Evolutionary conservation across 2,113 vertebrate species (phyloP).

Genomic region (Piprites chloris): DNA sequence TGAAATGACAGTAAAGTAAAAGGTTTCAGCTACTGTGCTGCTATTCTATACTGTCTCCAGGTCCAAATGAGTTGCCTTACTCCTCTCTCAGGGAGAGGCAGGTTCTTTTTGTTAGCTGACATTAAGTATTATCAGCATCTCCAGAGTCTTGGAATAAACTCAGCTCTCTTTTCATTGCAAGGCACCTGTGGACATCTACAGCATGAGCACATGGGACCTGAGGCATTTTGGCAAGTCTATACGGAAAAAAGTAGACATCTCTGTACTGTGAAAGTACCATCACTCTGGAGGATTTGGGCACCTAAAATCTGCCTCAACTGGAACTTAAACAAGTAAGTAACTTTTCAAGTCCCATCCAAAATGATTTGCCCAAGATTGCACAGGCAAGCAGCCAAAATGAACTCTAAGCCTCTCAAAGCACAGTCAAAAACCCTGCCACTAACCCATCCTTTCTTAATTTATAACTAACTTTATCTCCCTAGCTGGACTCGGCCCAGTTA

Average conservation of each 20-base stretch:
- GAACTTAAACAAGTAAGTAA: neutral
- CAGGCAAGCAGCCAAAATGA: neutral
- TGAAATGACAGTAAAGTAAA: neutral
- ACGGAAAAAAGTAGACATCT: neutral
- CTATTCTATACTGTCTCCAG: neutral
- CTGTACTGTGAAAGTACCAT: neutral
- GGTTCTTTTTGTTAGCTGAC: neutral
- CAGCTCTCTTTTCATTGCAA: neutral
- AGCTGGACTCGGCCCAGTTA: neutral
- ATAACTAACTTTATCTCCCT: neutral
- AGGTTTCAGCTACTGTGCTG: neutral
- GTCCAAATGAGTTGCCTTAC: neutral
- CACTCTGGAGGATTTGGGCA: neutral
- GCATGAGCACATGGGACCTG: neutral
- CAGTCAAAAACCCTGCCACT: neutral
- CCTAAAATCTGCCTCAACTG: neutral
- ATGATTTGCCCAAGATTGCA: neutral
- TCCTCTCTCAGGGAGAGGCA: neutral
- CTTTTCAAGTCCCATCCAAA: neutral
- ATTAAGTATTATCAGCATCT: neutral
- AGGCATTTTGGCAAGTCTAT: neutral
- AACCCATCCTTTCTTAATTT: neutral
- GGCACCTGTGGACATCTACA: neutral
- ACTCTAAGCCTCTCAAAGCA: neutral
- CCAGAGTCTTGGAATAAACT: neutral